Evolutionary conservation across 2,797 vertebrate species (phyloP), one percentile per base, ranked within the genome.

Genomic region (Ceryle rudis): DNA sequence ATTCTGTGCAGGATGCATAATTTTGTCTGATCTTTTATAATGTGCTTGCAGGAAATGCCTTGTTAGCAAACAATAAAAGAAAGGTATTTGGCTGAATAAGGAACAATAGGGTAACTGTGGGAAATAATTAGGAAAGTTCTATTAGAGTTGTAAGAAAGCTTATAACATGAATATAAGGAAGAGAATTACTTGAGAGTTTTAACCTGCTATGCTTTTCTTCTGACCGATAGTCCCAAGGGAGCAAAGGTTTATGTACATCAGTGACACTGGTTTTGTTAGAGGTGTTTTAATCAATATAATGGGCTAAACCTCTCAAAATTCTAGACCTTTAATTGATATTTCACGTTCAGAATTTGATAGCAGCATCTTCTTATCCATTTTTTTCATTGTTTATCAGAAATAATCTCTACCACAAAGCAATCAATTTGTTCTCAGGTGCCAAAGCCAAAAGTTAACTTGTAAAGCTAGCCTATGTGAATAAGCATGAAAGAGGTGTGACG

Each of bases 101-200:
- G 44, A 96, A 95, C 92, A 97, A 89, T 81, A 77, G 37, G 11
- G 61, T 81, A 81, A 86, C 39, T 93, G 78, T 94, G 89, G 83
- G 70, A 97, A 95, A 91, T 86, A 89, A 71, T 92, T 83, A 81
- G 39, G 20, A 91, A 81, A 78, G 35, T 81, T 91, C 47, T 81
- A 31, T 71, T 51, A 35, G 62, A 87, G 69, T 41, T 58, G 12
- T 75, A 85, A 54, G 69, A 85, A n/a, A 75, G 16, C 9, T 66
- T 77, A 55, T 57, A 86, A 67, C 2, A 20, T 93, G 75, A 89
- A 62, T 87, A 52, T 42, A 62, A 18, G 5, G 61, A 93, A 86
- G 71, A 75, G 6, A 95, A 85, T 73, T 92, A 96, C 90, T 74
- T 77, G 39, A 16, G 26, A 85, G 14, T 69, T 94, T 80, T 73